A percentile compares a stretch with the other conserved stretches of the same genome.
Conservation (phyloP, 2,888 invertebrate species). For the Drosophila meridiana region DNA sequence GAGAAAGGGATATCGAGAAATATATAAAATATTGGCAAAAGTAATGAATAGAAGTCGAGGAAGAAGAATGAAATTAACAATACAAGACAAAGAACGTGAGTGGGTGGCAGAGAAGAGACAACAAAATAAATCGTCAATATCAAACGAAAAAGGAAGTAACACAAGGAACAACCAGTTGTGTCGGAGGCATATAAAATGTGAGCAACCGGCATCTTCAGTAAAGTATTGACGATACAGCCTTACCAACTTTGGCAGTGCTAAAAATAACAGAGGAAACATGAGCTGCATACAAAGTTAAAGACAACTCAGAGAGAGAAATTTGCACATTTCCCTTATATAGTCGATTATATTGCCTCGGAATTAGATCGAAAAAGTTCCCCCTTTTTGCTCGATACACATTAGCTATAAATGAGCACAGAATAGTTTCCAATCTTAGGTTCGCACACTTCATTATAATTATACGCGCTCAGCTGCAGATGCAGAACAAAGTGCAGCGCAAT, state of each 20-base stretch:
- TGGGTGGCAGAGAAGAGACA: background rate
- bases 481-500: constrained; percentile 40
- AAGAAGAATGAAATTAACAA: background rate
- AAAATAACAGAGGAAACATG: background rate
- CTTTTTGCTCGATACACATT: background rate
- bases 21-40: too few relatives aligned
- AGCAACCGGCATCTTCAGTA: background rate
- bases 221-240: background rate
- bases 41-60: background rate
- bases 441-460: constrained; percentile 9
- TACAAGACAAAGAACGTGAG: background rate
- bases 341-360: background rate
- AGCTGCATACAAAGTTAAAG: background rate
- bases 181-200: background rate
- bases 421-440: background rate
- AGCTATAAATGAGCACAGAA: background rate
- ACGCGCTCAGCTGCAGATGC: constrained; percentile 21
- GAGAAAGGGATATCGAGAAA: background rate
- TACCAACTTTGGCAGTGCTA: background rate
- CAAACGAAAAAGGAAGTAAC: background rate
- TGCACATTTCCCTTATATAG: background rate
- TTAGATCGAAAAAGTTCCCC: background rate
- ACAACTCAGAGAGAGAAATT: background rate
- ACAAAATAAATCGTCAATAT: background rate
- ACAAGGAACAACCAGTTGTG: background rate